phyloP scores from a whole-genome alignment of 2,113 vertebrate genomes.

The Circaetus cinerascens region DNA sequence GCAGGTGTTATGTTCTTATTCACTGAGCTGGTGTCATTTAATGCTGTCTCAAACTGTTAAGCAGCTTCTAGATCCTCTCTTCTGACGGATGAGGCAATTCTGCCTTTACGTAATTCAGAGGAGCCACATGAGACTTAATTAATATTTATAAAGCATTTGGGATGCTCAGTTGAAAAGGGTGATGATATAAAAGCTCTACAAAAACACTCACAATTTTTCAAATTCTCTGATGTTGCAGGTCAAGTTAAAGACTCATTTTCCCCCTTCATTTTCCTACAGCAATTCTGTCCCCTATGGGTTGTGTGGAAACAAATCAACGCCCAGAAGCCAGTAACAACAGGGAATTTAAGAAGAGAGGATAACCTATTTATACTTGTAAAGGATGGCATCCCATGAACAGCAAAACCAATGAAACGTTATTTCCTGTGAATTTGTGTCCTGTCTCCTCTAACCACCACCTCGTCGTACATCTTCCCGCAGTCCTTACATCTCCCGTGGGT shows the following conservation, averaged over 20 bases:
- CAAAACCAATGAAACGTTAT: neutral
- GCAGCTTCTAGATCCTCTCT: slow-evolving; percentile 9
- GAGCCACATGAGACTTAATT: slow-evolving; percentile 50
- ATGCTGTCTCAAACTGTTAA: neutral
- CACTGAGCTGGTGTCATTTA: neutral
- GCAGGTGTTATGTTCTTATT: neutral
- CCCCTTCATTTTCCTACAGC: neutral
- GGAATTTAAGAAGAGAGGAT: neutral
- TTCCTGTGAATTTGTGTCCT: neutral
- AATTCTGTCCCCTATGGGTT: slow-evolving; percentile 3
- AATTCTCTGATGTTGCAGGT: slow-evolving; percentile 8
- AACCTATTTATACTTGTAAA: neutral
- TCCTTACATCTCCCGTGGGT: fast-evolving
- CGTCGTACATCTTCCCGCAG: fast-evolving
- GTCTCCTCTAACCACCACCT: neutral
- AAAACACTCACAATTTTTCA: slow-evolving; percentile 22
- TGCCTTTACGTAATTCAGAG: slow-evolving; percentile 32
- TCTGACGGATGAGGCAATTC: slow-evolving; percentile 49
- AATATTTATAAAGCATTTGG: slow-evolving; percentile 51
- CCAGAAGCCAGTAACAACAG: neutral
- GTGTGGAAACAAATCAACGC: neutral
- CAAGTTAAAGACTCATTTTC: slow-evolving; percentile 5
- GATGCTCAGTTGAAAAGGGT: slow-evolving; percentile 38
- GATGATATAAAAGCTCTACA: slow-evolving; percentile 18
- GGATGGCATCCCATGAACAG: neutral